Percentiles rank a stretch among this genome's conserved stretches.
These are phyloP conservation scores for Papilio polytes DNA, from an alignment of 1,140 invertebrate species.

Conservation along the genomic window DNA sequence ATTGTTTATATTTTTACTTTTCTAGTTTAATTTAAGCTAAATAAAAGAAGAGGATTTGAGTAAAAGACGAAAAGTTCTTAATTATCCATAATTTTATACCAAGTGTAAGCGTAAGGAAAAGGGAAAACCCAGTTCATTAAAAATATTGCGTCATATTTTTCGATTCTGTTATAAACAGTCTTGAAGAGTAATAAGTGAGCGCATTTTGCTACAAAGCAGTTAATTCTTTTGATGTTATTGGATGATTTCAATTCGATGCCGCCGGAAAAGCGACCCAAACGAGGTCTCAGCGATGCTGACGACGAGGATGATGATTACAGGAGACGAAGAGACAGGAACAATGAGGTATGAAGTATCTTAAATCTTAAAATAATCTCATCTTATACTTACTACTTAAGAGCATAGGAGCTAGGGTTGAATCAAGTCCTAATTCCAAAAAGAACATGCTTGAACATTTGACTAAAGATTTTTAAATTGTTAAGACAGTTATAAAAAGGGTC, in stretches of 20 bases:
- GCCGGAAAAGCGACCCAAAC: conserved; percentile 68
- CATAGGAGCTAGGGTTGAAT: no score
- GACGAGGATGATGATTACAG: conserved; percentile 92
- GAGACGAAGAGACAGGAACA: conserved; percentile 92
- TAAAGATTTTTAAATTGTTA: no score
- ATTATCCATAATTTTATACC: neutral
- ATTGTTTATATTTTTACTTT: neutral
- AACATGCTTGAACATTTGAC: no score
- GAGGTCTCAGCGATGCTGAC: conserved; percentile 76
- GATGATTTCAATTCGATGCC: conserved; percentile 67
- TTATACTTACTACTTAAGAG: no score
- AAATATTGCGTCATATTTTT: conserved; percentile 35
- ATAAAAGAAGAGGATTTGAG: neutral
- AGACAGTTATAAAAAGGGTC: no score
- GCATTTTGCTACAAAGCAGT: neutral
- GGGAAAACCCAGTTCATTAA: neutral
- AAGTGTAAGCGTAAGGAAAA: neutral
- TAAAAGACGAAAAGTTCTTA: neutral
- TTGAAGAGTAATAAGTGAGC: neutral
- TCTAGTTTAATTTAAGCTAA: neutral
- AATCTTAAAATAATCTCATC: no score
- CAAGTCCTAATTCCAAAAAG: no score
- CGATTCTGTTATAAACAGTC: neutral
- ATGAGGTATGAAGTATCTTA: conserved; percentile 85
- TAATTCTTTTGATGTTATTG: conserved; percentile 74